Evolutionary conservation across 2,797 vertebrate species (phyloP).

Genomic region (Anisognathus igniventris): DNA sequence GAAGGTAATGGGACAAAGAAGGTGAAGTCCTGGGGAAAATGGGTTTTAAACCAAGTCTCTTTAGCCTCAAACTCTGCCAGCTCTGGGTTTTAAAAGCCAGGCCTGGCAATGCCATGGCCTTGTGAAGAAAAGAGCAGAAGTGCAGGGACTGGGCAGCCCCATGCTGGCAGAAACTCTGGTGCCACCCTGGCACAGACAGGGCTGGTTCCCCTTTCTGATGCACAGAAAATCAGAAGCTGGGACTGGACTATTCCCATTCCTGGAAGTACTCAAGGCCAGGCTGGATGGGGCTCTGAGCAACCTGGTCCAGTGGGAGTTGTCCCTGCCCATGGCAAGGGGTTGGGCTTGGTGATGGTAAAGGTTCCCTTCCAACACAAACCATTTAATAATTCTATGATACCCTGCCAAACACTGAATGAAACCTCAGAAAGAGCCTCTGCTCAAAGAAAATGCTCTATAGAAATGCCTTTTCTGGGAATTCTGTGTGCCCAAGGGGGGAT

Average conservation of each 20-base stretch:
- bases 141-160: not conserved
- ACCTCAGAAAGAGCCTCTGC: not conserved
- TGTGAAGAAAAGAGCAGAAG: not conserved
- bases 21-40: not conserved
- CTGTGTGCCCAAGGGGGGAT: not conserved
- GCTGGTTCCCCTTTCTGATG: not conserved
- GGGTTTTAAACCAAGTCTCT: not conserved
- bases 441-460: not conserved
- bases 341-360: not conserved
- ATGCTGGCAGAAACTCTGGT: rapidly evolving
- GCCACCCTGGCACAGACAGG: not conserved
- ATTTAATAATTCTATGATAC: not conserved
- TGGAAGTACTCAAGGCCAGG: not conserved
- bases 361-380: not conserved
- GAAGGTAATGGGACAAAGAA: not conserved
- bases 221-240: not conserved
- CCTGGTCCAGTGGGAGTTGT: not conserved
- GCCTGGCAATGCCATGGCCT: not conserved
- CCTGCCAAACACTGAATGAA: not conserved
- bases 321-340: not conserved
- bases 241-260: not conserved
- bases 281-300: not conserved
- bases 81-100: not conserved
- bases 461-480: not conserved
- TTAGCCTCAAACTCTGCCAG: not conserved